Base-by-base conservation (phyloP, 2,888 invertebrate genomes). In the Teinopalpus imperialis region DNA sequence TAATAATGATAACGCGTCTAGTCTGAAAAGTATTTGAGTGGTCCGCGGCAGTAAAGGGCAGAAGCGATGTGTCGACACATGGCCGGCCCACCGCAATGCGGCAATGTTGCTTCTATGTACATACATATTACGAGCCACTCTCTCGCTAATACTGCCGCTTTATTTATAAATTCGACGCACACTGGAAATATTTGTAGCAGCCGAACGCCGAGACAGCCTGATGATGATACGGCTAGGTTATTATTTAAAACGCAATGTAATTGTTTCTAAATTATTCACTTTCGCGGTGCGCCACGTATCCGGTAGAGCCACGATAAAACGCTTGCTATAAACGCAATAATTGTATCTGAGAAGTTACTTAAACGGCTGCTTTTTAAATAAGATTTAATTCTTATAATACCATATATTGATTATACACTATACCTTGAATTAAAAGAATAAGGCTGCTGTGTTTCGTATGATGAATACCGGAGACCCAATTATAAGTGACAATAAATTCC, bases 81-180 rank as follows among this genome's bases (percentile, higher is more conserved):
- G 80, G 67, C 72, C 74, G 74, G 69, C 73, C 63, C 78, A 75
- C 85, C 82, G 86, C 86, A 86, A 74, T 86, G 86, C 86, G 86
- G 81, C 81, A 82, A 71, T 72, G 74, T 71, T 73, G 66, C 74
- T 79, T 75, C 72, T 79, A 76, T 79, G 77, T 78, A 81, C 78
- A 79, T 79, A 77, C 68, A 59, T 74, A 73, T 72, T 73, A 75
- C 74, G 74, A 74, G 68, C 72, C 66, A 68, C 74, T 73, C 68
- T 65, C 63, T 63, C 67, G 65, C 73, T 76, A 75, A 80, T 72
- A 78, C 71, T 59, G 59, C 64, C 57, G 64, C 62, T 60, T 64
- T 70, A 68, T 69, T 69, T 70, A 74, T 70, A 71, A 73, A 69
- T 63, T 59, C 56, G 59, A 58, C 57, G 55, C 59, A 59, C 57